These are phyloP conservation scores for Meiosimyza platycephala DNA, from an alignment of 2,888 invertebrate species.

Conservation along the genomic window DNA sequence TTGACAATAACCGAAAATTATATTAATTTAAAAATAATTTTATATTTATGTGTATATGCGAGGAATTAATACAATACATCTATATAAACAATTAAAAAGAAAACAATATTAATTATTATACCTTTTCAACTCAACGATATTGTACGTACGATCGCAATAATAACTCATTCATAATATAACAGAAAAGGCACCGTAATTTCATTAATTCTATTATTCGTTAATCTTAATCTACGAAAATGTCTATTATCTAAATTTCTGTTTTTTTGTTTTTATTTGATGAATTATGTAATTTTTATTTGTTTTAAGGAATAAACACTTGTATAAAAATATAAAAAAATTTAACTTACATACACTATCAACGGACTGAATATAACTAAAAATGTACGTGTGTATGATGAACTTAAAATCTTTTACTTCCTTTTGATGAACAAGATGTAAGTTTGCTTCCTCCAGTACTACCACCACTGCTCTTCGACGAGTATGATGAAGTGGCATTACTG, in stretches of 20 bases:
- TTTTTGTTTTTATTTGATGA: too few relatives aligned
- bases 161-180: conserved; percentile 17
- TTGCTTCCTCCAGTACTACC: conserved; percentile 37
- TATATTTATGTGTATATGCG: conserved; percentile 34
- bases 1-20: conserved; percentile 39
- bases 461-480: conserved; percentile 54
- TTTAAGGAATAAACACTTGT: neutral
- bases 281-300: neutral
- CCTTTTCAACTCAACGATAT: conserved; percentile 10
- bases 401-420: conserved; percentile 29
- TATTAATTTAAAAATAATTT: conserved; percentile 46
- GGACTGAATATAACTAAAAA: neutral
- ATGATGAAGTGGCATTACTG: conserved; percentile 52
- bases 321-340: conserved; percentile 19
- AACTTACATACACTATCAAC: neutral
- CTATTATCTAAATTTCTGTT: neutral
- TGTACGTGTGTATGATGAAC: neutral
- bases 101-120: too few relatives aligned
- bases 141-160: conserved; percentile 28
- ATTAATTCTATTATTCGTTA: conserved; percentile 4
- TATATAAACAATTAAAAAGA: too few relatives aligned
- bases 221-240: neutral
- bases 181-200: conserved; percentile 24
- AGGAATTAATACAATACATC: too few relatives aligned
- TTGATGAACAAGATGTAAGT: conserved; percentile 26